A percentile compares a stretch with the other conserved stretches of the same genome.
These are phyloP conservation scores for Oxyteleia sp. DNA, from an alignment of 2,888 invertebrate species.

Conservation along the genomic window DNA sequence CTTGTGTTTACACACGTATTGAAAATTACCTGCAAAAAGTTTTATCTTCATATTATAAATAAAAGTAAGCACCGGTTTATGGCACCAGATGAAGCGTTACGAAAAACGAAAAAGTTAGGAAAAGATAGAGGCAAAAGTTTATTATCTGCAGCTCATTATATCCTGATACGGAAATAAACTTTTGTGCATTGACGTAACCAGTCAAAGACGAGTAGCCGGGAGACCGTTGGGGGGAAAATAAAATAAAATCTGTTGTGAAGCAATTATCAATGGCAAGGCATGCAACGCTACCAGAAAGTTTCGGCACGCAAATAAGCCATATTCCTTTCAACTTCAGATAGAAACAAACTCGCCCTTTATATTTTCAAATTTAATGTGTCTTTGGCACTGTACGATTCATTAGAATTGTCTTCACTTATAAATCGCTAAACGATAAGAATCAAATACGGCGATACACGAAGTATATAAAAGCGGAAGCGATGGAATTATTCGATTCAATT, in stretches of 20 bases:
- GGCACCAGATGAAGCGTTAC: constrained; percentile 64
- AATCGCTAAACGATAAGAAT: constrained; percentile 72
- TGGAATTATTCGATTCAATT: constrained; percentile 63
- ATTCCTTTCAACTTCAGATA: constrained; percentile 85
- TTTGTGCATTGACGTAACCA: constrained; percentile 74
- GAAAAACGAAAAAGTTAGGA: constrained; percentile 72
- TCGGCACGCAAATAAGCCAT: constrained; percentile 87
- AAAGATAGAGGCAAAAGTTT: constrained; percentile 74
- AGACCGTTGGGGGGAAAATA: constrained; percentile 73
- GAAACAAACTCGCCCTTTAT: constrained; percentile 78
- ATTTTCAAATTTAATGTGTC: constrained; percentile 82
- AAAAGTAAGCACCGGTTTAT: constrained; percentile 69
- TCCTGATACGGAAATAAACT: constrained; percentile 75
- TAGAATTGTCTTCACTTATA: constrained; percentile 69
- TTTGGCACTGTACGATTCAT: constrained; percentile 79
- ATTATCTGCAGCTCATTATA: constrained; percentile 75
- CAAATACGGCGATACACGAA: constrained; percentile 65
- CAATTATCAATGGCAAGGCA: constrained; percentile 87
- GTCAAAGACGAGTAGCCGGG: constrained; percentile 72
- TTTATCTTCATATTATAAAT: constrained; percentile 74
- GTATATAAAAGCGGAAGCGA: constrained; percentile 48
- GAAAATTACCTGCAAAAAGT: constrained; percentile 68
- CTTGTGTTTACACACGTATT: constrained; percentile 61
- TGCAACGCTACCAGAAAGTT: constrained; percentile 86
- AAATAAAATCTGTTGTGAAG: constrained; percentile 86